Base-by-base conservation (phyloP, 53 echinoderm and acorn worm species). In the Hippasteria phrygiana region DNA sequence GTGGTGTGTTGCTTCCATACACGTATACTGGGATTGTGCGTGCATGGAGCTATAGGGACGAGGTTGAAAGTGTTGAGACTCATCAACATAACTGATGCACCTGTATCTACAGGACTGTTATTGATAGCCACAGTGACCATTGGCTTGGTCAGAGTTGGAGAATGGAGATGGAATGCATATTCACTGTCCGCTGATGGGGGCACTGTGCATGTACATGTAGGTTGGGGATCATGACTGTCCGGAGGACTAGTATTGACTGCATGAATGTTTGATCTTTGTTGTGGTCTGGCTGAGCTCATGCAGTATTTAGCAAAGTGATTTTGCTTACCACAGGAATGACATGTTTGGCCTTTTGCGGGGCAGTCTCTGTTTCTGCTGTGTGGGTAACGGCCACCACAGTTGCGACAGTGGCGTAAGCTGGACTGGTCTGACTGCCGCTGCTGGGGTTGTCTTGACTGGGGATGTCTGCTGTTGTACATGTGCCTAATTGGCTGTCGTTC, bases 271-370 rank as follows among this genome's bases (percentile, higher is more conserved):
- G 46, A 16, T 1, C 46, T 22, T 24, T 24, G 47, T 16, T 45
- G 75, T 45, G 75, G 26, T 75, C 75, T 28, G 1, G 50, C 13
- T 41, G 75, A 28, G 16, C 75, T 75, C 75, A 75, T 41, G 31
- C 75, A 75, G 31, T 75, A 43, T 43, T 75, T 75, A 1, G 75
- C 75, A 47, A 88, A 88, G 26, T 78, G 78, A 65, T 65, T 78
- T 35, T 45, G 69, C 33, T 78, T 88, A n/a, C 78, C 41, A 38
- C 66, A 31, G 16, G 62, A 18, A 75, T 84, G 34, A 29, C 88
- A 88, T 3, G 77, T 45, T 12, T 39, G 16, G 1, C 88, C 78
- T 75, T 75, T 65, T 2, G 88, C 88, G 4, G 77, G 88, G 43
- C 88, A 88, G 34, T 32, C 38, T 28, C 47, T 77, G 14, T 45